Conservation (phyloP, 2,797 vertebrate genomes). For the Astyanax mexicanus region DNA sequence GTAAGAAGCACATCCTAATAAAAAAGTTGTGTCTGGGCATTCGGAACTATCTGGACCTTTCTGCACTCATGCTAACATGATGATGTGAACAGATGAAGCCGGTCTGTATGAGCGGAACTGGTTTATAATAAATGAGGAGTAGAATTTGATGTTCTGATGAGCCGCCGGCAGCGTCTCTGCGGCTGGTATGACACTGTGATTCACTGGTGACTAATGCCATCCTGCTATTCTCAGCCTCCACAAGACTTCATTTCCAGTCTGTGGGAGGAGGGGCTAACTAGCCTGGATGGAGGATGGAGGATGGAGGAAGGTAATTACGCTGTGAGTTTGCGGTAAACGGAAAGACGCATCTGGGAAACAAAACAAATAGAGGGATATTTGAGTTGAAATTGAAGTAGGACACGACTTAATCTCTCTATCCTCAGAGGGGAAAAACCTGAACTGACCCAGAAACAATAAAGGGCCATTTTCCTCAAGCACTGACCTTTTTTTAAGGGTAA, state of each 20-base stretch:
- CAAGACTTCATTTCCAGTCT: constrained; percentile 27
- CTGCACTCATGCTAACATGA: background rate
- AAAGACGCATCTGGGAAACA: constrained; percentile 12
- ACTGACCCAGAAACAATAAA: background rate
- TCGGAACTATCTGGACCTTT: too few species aligned
- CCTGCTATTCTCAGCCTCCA: constrained; percentile 11
- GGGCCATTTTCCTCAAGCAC: background rate
- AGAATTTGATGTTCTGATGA: too few species aligned
- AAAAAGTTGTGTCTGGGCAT: background rate
- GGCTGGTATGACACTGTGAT: background rate
- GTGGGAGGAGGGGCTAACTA: constrained; percentile 32
- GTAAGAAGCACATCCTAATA: background rate
- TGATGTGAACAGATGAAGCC: background rate
- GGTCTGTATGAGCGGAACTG: background rate
- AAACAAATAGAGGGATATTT: constrained; percentile 19
- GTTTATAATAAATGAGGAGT: too few species aligned
- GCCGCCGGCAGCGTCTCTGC: background rate
- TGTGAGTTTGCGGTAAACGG: constrained; percentile 28
- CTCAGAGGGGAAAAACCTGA: too few species aligned
- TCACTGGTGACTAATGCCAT: constrained; percentile 43
- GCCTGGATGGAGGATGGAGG: constrained; percentile 21
- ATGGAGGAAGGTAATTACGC: constrained; percentile 46
- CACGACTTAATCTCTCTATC: background rate
- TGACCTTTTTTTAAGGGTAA: background rate
- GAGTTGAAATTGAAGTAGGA: constrained; percentile 24